A percentile compares a stretch with the other conserved stretches of the same genome.
phyloP scores from a whole-genome alignment of 2,888 invertebrate species.

The Eupelmus urozonus region DNA sequence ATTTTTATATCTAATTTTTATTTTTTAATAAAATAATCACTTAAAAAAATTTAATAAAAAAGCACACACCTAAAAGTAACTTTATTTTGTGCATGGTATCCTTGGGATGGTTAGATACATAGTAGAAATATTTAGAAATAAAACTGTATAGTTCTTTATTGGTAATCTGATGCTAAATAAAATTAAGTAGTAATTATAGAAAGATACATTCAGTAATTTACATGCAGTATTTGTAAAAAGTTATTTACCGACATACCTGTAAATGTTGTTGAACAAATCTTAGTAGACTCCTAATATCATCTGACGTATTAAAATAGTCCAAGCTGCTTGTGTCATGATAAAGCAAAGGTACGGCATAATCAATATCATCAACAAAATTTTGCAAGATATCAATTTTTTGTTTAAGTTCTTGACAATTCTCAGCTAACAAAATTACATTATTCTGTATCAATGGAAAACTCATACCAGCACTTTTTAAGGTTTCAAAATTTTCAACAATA shows the following conservation, averaged over 20 bases:
- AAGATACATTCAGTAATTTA: too few relatives aligned
- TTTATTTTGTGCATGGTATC: slow-evolving; percentile 22
- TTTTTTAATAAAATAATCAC: background rate
- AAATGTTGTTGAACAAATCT: slow-evolving; percentile 10
- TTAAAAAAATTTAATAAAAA: slow-evolving; percentile 9
- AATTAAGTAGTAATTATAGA: background rate
- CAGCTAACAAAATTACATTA: slow-evolving; percentile 36
- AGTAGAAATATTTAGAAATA: slow-evolving; percentile 36
- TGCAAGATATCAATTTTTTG: slow-evolving; percentile 23
- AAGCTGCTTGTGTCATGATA: background rate
- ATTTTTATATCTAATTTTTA: background rate
- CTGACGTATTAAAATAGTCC: background rate
- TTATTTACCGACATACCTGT: slow-evolving; percentile 10
- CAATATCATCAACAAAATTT: slow-evolving; percentile 2
- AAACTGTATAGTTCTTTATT: background rate
- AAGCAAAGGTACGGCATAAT: slow-evolving; percentile 21
- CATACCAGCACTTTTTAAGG: slow-evolving; percentile 25
- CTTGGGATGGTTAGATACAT: background rate
- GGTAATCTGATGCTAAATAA: slow-evolving; percentile 12
- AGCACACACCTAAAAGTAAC: slow-evolving; percentile 33
- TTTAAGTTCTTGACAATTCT: background rate
- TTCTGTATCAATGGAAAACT: slow-evolving; percentile 9
- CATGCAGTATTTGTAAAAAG: background rate
- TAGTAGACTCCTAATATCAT: background rate
- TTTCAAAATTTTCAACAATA: slow-evolving; percentile 25